Base-by-base conservation (phyloP, 2,113 vertebrate species). In the Chlorodrepanis virens region DNA sequence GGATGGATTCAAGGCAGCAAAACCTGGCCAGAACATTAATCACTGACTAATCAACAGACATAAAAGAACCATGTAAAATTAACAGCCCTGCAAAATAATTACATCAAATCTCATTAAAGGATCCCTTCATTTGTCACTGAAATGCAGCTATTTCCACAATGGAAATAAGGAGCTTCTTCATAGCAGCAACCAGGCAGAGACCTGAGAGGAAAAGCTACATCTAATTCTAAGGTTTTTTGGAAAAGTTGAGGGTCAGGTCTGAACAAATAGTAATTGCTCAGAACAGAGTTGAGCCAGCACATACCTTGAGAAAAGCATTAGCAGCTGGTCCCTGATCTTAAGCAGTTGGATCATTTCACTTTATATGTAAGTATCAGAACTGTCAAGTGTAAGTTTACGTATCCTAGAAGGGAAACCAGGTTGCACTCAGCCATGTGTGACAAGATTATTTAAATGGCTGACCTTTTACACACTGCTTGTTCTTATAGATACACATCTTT, bases 381-480 rank as follows among this genome's bases (percentile, higher is more conserved):
- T 81, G 63, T 91, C 83, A 76, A 72, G 68, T 39, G 35, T n/a
- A 57, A 85, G 87, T 90, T 72, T 72, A 45, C 42, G 5, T 78
- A 49, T 59, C 67, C 57, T 72, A 37, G 65, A 83, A 82, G 35
- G 39, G 87, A 95, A 90, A 81, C 72, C 85, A 90, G 40, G 68
- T 25, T 93, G 67, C n/a, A 25, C 54, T 59, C 65, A 87, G 86
- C 54, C 53, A 5, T 15, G 50, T 49, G 11, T 75, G 71, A 93
- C 63, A 63, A 39, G 84, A 76, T 87, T 57, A 94, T 94, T 94
- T 93, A 85, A 96, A 91, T 5, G 27, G 59, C 63, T 90, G 70
- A 96, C 87, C 93, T 96, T 95, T 94, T 60, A 93, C 95, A 90
- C 47, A 70, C 71, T 19, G 53, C 91, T 92, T 85, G 52, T 83